A percentile compares a stretch with the other conserved stretches of the same genome.
Evolutionary conservation across 2,797 vertebrate genomes (phyloP).

Genomic region (Cetoscarus ocellatus): DNA sequence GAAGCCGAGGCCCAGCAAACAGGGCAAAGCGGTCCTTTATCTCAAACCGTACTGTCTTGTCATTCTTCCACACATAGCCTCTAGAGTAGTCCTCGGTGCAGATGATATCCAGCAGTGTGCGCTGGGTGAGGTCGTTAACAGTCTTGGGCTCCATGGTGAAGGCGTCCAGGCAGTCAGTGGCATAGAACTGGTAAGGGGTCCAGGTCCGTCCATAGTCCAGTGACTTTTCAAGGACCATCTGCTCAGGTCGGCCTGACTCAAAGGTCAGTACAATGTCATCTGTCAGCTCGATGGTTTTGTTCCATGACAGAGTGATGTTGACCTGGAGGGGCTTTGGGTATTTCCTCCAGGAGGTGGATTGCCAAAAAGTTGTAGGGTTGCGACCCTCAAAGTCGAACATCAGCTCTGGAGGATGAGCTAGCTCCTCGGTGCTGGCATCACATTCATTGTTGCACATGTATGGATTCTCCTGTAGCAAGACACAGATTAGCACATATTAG

Average conservation of each 20-base stretch:
- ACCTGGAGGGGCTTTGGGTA: constrained; percentile 95
- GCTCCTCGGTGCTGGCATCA: constrained; percentile 92
- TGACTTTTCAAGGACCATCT: constrained; percentile 98
- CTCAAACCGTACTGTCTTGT: constrained; percentile 98
- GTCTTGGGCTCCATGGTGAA: constrained; percentile 98
- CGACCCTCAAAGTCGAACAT: constrained; percentile 99
- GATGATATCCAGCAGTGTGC: constrained; percentile 96
- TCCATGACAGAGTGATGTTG: constrained; percentile 98
- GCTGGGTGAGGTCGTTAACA: constrained; percentile 92
- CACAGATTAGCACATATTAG: constrained; percentile 23
- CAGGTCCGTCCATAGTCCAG: constrained; percentile 96
- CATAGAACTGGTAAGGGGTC: constrained; percentile 98
- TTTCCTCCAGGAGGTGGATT: constrained; percentile 96
- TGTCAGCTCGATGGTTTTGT: constrained; percentile 98
- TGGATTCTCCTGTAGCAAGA: constrained; percentile 90
- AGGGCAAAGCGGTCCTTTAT: constrained; percentile 98
- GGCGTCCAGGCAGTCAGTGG: constrained; percentile 96
- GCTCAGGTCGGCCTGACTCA: constrained; percentile 96
- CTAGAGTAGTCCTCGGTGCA: constrained; percentile 98
- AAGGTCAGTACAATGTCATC: constrained; percentile 98
- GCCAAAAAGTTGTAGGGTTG: constrained; percentile 97
- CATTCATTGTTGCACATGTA: constrained; percentile 99
- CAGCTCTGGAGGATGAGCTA: constrained; percentile 95
- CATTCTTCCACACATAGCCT: constrained; percentile 94
- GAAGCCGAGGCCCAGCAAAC: constrained; percentile 95